These are phyloP conservation scores for Lithophane semibrunnea DNA, from an alignment of 2,888 invertebrate species.

Conservation along the genomic window DNA sequence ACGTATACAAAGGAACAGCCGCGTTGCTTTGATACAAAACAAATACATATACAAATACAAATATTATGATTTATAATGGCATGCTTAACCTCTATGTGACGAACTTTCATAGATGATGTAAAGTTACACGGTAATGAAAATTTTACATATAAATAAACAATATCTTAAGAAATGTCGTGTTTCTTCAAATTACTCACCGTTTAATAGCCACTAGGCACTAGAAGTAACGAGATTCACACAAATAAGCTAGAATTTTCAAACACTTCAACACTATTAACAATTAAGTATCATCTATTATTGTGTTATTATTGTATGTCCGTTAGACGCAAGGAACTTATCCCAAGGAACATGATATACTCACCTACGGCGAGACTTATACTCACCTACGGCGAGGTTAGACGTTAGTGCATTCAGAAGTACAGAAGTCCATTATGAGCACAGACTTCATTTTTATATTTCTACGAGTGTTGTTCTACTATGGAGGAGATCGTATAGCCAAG, in stretches of 20 bases:
- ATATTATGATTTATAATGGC: slow-evolving; percentile 41
- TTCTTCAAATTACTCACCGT: slow-evolving; percentile 56
- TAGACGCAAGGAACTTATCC: too few relatives aligned
- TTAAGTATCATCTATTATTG: slow-evolving; percentile 50
- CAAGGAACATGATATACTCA: too few relatives aligned
- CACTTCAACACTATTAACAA: slow-evolving; percentile 56
- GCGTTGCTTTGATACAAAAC: too few relatives aligned
- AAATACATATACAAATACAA: background rate
- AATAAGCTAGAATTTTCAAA: slow-evolving; percentile 48
- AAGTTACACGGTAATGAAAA: slow-evolving; percentile 35
- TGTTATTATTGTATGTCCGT: too few relatives aligned
- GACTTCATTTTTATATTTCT: slow-evolving; percentile 70
- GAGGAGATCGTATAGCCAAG: slow-evolving; percentile 71
- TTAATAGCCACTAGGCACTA: slow-evolving; percentile 48
- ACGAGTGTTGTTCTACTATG: slow-evolving; percentile 75
- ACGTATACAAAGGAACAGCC: too few relatives aligned
- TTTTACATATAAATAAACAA: slow-evolving; percentile 66
- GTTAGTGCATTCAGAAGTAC: too few relatives aligned
- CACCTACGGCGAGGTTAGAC: too few relatives aligned
- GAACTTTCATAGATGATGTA: slow-evolving; percentile 12
- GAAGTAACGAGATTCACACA: slow-evolving; percentile 47
- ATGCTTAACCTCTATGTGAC: slow-evolving; percentile 38
- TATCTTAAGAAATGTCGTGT: slow-evolving; percentile 21
- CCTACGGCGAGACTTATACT: too few relatives aligned
- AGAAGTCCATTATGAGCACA: too few relatives aligned